Evolutionary conservation across 53 echinoderm and acorn worm species (phyloP).

Genomic region (Crossaster papposus): DNA sequence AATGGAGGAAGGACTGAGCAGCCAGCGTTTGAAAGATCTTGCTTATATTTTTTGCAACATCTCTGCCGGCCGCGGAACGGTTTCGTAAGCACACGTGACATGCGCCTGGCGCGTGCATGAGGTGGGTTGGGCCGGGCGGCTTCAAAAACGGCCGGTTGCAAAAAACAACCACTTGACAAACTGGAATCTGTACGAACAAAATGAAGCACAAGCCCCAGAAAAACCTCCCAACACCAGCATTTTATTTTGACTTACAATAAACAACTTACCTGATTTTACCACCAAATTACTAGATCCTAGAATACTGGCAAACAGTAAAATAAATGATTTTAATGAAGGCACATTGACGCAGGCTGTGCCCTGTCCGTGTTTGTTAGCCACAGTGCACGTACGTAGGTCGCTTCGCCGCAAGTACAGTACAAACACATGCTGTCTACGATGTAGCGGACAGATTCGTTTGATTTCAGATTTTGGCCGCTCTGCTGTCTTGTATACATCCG

Average conservation of each 20-base stretch:
- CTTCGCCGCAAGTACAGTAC: background rate
- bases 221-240: background rate
- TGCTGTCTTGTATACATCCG: constrained; percentile 48
- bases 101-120: background rate
- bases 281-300: background rate
- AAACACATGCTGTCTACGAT: background rate
- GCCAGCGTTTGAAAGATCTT: no score
- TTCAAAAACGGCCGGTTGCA: constrained; percentile 10
- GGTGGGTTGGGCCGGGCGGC: constrained; percentile 57
- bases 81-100: background rate
- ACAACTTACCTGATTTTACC: constrained; percentile 29
- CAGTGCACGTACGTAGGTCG: no score
- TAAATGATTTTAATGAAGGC: constrained; percentile 41
- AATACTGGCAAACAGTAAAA: background rate
- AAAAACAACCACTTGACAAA: constrained; percentile 60
- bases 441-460: constrained; percentile 49
- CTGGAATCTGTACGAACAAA: background rate
- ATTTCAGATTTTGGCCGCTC: constrained; percentile 56
- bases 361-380: no score
- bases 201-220: background rate
- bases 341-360: constrained; percentile 8
- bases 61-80: background rate
- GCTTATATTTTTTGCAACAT: background rate
- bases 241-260: background rate
- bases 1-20: no score